A percentile compares a stretch with the other conserved stretches of the same genome.
Evolutionary conservation across 2,888 invertebrate genomes (phyloP).

Genomic region (Ormyrus nitidulus): DNA sequence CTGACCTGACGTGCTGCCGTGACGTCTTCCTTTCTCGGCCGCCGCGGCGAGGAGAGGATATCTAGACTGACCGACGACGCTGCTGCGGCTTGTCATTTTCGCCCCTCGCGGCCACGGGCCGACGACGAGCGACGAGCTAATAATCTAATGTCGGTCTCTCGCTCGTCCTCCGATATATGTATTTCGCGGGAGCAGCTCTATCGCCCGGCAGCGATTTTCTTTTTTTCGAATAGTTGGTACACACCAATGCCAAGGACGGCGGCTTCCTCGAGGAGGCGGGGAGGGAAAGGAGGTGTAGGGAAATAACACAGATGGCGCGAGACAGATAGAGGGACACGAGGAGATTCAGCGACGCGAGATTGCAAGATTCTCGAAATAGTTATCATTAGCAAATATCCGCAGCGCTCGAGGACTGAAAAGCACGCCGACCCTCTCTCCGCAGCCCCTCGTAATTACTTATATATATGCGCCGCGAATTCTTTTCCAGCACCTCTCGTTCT

Average conservation of each 20-base stretch:
- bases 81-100: neutral
- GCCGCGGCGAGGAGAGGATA: neutral
- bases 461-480: slow-evolving; percentile 7
- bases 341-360: slow-evolving; percentile 65
- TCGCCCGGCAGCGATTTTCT: too few species aligned
- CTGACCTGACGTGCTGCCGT: slow-evolving; percentile 23
- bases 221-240: too few species aligned
- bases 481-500: neutral
- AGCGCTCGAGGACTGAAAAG: slow-evolving; percentile 36
- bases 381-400: slow-evolving; percentile 66
- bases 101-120: neutral
- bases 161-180: too few species aligned
- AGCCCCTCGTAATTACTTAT: neutral
- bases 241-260: too few species aligned
- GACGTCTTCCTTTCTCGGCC: slow-evolving; percentile 34
- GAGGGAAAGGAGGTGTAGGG: neutral
- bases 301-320: slow-evolving; percentile 57
- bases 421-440: neutral
- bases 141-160: too few species aligned
- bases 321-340: slow-evolving; percentile 66
- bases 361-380: slow-evolving; percentile 69
- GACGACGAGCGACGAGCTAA: neutral
- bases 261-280: neutral
- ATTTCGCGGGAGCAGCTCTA: too few species aligned
- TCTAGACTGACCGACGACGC: neutral